Percentiles rank a stretch among this genome's conserved stretches.
Evolutionary conservation across 2,113 vertebrate genomes (phyloP).

Genomic region (mouse (Mus musculus)): DNA sequence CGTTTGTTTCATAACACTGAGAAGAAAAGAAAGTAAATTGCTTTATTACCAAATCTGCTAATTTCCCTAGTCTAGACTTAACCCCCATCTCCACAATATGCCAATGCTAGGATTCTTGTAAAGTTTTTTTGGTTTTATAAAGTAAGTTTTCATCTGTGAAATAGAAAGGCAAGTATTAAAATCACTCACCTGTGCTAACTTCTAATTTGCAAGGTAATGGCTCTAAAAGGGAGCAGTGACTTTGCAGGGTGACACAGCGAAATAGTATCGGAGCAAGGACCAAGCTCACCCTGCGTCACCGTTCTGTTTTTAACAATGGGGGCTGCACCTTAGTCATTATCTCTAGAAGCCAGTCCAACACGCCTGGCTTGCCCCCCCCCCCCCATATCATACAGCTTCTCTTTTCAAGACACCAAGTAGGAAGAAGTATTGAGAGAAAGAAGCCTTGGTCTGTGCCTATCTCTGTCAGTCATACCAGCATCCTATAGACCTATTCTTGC

Average conservation of each 20-base stretch:
- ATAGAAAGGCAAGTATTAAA: slow-evolving; percentile 5
- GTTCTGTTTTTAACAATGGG: neutral
- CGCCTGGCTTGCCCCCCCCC: fast-evolving
- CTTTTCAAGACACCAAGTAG: neutral
- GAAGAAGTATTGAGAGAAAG: neutral
- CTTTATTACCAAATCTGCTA: neutral
- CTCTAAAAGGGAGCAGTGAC: neutral
- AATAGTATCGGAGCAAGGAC: neutral
- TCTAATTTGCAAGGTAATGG: slow-evolving; percentile 27
- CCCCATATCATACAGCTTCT: neutral
- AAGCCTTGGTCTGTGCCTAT: neutral
- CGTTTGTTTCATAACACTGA: neutral
- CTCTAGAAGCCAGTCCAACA: neutral
- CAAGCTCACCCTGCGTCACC: neutral
- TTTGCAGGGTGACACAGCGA: slow-evolving; percentile 1
- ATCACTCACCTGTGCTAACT: neutral
- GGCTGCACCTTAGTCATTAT: neutral
- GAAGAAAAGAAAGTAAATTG: neutral
- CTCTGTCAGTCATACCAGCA: neutral
- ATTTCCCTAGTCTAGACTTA: neutral
- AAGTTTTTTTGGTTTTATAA: neutral
- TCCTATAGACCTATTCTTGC: neutral
- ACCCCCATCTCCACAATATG: neutral
- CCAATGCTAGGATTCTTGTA: neutral
- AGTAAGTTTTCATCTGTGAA: neutral